phyloP scores from a whole-genome alignment of 2,797 vertebrate genomes.

The Limosa lapponica region DNA sequence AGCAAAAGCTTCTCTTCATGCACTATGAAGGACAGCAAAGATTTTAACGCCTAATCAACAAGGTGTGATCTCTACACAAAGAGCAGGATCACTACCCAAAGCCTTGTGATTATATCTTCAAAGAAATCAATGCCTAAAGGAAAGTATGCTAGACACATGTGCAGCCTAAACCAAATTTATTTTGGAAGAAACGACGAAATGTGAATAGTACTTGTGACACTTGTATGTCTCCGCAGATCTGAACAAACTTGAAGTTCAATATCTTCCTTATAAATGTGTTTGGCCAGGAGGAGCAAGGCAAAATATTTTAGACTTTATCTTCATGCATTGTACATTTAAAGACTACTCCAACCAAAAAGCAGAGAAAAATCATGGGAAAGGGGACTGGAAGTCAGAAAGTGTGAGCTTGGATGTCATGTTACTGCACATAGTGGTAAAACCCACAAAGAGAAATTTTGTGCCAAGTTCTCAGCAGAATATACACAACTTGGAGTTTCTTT shows the following conservation, averaged over 20 bases:
- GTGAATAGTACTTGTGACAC: not conserved
- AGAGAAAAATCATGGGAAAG: not conserved
- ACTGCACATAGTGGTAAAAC: not conserved
- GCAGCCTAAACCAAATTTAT: not conserved
- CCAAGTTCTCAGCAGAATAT: not conserved
- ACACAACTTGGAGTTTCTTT: not conserved
- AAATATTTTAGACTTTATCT: not conserved
- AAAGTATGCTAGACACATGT: rapidly evolving
- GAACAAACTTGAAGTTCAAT: not conserved
- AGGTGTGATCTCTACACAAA: not conserved
- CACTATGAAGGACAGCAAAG: not conserved
- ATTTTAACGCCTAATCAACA: not conserved
- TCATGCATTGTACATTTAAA: not conserved
- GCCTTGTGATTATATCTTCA: not conserved
- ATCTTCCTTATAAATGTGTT: not conserved
- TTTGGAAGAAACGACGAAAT: not conserved
- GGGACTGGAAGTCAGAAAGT: not conserved
- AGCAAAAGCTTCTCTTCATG: not conserved
- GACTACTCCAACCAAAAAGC: not conserved
- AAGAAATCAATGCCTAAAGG: not conserved
- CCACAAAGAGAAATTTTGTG: not conserved
- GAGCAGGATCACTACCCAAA: not conserved
- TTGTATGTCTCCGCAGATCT: not conserved
- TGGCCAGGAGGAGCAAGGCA: not conserved
- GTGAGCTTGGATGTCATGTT: not conserved